Base-by-base conservation (phyloP, 2,888 invertebrate genomes). In the Beris morrisii region DNA sequence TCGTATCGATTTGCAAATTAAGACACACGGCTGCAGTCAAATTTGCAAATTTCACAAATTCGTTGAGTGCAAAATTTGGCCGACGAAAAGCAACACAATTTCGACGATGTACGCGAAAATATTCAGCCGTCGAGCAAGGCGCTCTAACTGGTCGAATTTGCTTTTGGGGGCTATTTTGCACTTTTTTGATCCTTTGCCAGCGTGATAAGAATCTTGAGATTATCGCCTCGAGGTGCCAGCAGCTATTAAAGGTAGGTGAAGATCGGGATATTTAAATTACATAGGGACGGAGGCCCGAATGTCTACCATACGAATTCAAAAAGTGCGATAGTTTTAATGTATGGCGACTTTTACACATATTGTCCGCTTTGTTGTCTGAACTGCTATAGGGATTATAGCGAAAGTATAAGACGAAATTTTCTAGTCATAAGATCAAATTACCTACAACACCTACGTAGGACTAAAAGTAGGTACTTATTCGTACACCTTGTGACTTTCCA, bases 1-100 rank as follows among this genome's bases (percentile, higher is more conserved):
- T 57, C 57, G 44, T 45, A 57, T 57, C 57, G 57, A 57, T 57
- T 57, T 57, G 57, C 57, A 57, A 57, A 57, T 57, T 57, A 57
- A 57, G 57, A 57, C 43, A 30, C 57, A 43, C 28, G 28, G 44
- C 38, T 15, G 54, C 56, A n/a, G n/a, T n/a, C 2, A 15, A 44
- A 22, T 45, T 31, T 12, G 56, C 4, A 44, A 22, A 57, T 30
- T 57, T 45, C 11, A 57, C 22, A 15, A 22, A 44, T 57, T 57
- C 57, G 44, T 44, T 44, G 57, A 57, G 22, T 57, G 57, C 43
- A 12, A 15, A 57, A n/a, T 43, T 38, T 45, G 45, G 57, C 57
- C 3, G 22, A 22, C 22, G 22, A 22, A 22, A 22, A 22, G 44
- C 7, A 56, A 43, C 43, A 48, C 48, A 48, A 48, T 13, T 13